These are phyloP conservation scores for Porites lobata DNA, from an alignment of 92 coral and sea anemone species.

Conservation along the genomic window DNA sequence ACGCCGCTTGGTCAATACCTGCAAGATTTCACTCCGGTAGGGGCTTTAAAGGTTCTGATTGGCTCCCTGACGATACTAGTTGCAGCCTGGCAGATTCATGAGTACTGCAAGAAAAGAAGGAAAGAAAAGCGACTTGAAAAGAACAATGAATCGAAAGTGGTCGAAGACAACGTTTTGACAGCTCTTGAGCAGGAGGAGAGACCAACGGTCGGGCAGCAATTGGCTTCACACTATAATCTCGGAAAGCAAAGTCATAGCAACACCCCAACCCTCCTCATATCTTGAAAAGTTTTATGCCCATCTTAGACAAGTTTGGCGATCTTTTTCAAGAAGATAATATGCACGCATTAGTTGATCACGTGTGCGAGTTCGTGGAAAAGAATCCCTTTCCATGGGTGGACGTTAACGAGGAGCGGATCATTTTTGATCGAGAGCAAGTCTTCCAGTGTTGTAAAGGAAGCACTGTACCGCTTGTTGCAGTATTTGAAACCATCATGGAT, in stretches of 20 bases:
- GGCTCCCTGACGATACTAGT: neutral
- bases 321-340: neutral
- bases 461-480: neutral
- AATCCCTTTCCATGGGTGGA: neutral
- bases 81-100: neutral
- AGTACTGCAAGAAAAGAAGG: neutral
- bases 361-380: neutral
- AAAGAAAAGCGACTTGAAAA: neutral
- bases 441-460: neutral
- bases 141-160: neutral
- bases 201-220: neutral
- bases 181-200: neutral
- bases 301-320: neutral
- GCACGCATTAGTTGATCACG: neutral
- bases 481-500: neutral
- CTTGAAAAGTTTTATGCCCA: neutral
- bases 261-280: neutral
- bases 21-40: neutral
- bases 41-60: neutral
- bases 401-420: neutral
- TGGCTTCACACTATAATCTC: neutral
- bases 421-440: neutral
- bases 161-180: neutral
- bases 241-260: neutral
- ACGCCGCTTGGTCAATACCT: neutral